Base-by-base conservation (phyloP, 2,888 invertebrate species). In the Lypha dubia region DNA sequence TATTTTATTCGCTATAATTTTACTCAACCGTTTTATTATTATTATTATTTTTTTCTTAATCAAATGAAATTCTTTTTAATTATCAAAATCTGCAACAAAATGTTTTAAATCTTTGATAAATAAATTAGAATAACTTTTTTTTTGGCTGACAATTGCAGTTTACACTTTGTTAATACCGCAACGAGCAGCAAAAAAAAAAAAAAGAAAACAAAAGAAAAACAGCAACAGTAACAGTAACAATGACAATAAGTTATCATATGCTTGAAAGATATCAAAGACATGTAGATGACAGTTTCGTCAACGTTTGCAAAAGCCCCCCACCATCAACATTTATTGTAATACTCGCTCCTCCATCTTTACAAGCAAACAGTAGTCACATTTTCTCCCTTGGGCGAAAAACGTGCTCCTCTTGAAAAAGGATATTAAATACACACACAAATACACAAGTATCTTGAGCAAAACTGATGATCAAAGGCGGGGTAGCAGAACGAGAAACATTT, bases 271-370 rank as follows among this genome's bases (percentile, higher is more conserved):
- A 62, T n/a, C 17, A 62, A 49, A 73, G 32, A 22, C 41, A 24
- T 73, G 46, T 24, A 62, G 7, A 49, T 60, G 73, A 73, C 73
- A 62, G 38, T 17, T 62, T 62, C 13, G 35, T 60, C 73, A 62
- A 62, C 46, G 35, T 3, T 38, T 5, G 35, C 17, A 24, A 20
- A 17, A 17, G 41, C 11, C 24, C 13, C 22, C 53, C 41, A 62
- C 46, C 15, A 28, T n/a, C n/a, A 20, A 56, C 20, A 38, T 15
- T 51, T 51, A 24, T 22, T 17, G 11, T 32, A 11, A 70, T 11
- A 1, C 41, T 9, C 49, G 20, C 9, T 20, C 49, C 20, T 1
- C 17, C 9, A 53, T 38, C n/a, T n/a, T n/a, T n/a, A n/a, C n/a
- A n/a, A 8, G 24, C 9, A 56, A 28, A 1, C 24, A 63, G 38